A percentile compares a stretch with the other conserved stretches of the same genome.
These are phyloP conservation scores for Megalops cyprinoides DNA, from an alignment of 2,797 vertebrate species.

Conservation along the genomic window DNA sequence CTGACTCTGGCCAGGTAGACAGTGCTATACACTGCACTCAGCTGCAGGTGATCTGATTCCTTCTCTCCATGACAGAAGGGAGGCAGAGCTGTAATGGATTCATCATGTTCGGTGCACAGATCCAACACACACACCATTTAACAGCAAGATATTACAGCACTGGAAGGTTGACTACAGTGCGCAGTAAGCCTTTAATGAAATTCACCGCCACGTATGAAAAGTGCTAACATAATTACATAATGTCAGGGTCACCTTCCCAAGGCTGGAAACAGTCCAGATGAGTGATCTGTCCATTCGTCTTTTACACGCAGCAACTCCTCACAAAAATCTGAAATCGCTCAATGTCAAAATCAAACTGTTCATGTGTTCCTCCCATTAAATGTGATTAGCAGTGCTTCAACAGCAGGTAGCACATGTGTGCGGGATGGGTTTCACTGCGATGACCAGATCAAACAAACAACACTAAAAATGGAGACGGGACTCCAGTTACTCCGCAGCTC, in stretches of 20 bases:
- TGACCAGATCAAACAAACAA: not conserved
- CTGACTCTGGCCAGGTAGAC: not conserved
- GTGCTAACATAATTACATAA: conserved; percentile 66
- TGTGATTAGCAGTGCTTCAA: conserved; percentile 24
- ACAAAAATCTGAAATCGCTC: conserved; percentile 11
- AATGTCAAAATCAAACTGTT: conserved; percentile 22
- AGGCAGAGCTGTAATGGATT: conserved; percentile 43
- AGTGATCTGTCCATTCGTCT: conserved; percentile 20
- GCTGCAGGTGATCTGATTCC: not conserved
- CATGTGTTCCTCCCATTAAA: conserved; percentile 19
- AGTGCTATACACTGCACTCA: not conserved
- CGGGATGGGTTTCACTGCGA: conserved; percentile 9
- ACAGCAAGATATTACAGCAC: not conserved
- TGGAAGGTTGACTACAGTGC: not conserved
- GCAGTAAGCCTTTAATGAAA: conserved; percentile 66
- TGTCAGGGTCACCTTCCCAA: conserved; percentile 69
- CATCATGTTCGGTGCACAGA: not conserved
- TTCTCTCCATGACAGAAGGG: not conserved
- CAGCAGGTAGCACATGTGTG: conserved; percentile 6
- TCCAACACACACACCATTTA: conserved; percentile 1
- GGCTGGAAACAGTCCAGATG: conserved; percentile 67
- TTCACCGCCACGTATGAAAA: conserved; percentile 74
- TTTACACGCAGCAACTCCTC: conserved; percentile 10
- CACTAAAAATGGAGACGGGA: conserved; percentile 11
- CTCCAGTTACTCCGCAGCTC: conserved; percentile 18